These are phyloP conservation scores for Dasypogon diadema DNA, from an alignment of 2,888 invertebrate genomes.

Conservation along the genomic window DNA sequence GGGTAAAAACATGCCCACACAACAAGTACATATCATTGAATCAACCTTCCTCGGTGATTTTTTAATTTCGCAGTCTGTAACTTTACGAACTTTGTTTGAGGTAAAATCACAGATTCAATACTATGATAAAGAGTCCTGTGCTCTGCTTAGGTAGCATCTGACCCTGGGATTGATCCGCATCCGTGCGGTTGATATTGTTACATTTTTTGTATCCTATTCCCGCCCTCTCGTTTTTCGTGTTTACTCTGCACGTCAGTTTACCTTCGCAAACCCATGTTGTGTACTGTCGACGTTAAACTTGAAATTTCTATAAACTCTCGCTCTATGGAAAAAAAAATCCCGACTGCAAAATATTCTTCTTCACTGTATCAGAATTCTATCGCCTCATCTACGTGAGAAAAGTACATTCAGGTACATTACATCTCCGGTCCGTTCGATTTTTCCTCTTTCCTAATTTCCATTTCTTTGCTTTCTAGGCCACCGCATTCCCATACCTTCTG, in stretches of 20 bases:
- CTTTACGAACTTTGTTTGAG: no score
- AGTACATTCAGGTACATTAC: slow-evolving; percentile 40
- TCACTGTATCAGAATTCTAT: not conserved
- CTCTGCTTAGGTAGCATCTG: not conserved
- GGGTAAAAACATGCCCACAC: no score
- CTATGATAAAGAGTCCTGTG: slow-evolving; percentile 10
- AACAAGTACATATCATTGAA: no score
- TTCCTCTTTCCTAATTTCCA: slow-evolving; percentile 29
- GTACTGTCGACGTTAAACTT: not conserved
- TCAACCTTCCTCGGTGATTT: no score
- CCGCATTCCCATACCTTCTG: slow-evolving; percentile 20
- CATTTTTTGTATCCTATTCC: not conserved
- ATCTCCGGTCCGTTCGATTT: slow-evolving; percentile 21
- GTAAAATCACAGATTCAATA: slow-evolving; percentile 4
- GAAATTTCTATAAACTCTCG: not conserved
- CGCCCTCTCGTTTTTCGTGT: not conserved
- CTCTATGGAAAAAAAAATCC: not conserved
- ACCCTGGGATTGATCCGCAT: not conserved
- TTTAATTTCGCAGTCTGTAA: no score
- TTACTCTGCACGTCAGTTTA: not conserved
- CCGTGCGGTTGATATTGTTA: not conserved
- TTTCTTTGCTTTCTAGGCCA: slow-evolving; percentile 42
- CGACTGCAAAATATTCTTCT: not conserved
- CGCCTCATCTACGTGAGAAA: slow-evolving; percentile 28
- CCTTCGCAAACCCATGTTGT: not conserved